A percentile compares a stretch with the other conserved stretches of the same genome.
Evolutionary conservation across 2,113 vertebrate genomes (phyloP).

Genomic region (Barnardius zonarius): DNA sequence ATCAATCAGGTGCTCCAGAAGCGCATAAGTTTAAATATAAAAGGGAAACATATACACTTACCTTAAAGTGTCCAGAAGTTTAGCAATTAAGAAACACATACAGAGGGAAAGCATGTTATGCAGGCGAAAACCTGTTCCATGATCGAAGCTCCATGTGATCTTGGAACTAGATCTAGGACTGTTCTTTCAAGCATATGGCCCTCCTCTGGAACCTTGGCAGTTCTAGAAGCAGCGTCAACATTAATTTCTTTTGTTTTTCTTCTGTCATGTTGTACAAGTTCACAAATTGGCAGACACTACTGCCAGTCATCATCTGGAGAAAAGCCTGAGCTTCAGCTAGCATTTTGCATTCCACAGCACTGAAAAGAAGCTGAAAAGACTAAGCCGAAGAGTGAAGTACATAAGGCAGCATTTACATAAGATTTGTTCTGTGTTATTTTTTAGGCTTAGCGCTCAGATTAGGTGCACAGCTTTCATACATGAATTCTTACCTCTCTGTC

Average conservation of each 20-base stretch:
- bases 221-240: background rate
- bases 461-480: background rate
- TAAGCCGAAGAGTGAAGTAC: background rate
- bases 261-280: background rate
- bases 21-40: background rate
- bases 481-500: background rate
- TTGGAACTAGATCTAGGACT: background rate
- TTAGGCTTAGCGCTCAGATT: background rate
- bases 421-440: background rate
- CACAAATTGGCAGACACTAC: background rate
- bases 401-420: background rate
- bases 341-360: background rate
- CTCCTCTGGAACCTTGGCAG: background rate
- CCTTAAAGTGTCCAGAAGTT: background rate
- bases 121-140: background rate
- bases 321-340: background rate
- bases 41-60: background rate
- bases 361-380: background rate
- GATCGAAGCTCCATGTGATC: background rate
- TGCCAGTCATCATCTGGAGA: background rate
- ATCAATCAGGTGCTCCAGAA: background rate
- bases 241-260: background rate
- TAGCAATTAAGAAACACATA: background rate
- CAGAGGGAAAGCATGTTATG: background rate
- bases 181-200: background rate